These are phyloP conservation scores for Nothobranchius furzeri DNA, from an alignment of 2,113 vertebrate genomes.

Conservation along the genomic window DNA sequence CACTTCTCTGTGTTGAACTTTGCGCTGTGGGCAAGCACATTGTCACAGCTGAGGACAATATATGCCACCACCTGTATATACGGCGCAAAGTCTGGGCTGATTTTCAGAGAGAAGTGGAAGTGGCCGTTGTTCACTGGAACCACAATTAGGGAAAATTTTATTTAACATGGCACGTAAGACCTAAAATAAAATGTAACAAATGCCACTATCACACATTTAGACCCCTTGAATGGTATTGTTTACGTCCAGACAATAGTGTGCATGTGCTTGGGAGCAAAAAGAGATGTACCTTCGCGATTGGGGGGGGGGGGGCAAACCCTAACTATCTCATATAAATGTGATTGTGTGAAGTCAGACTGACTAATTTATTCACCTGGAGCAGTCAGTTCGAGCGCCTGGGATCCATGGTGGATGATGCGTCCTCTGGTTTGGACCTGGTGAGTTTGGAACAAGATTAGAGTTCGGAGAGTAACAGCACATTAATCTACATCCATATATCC, in stretches of 20 bases:
- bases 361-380: slow-evolving; percentile 19
- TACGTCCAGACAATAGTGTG: too few species aligned
- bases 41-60: slow-evolving; percentile 78
- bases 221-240: too few species aligned
- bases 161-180: background rate
- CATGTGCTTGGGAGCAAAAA: too few species aligned
- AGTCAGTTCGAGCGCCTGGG: slow-evolving; percentile 45
- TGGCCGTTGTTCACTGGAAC: slow-evolving; percentile 67
- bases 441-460: background rate
- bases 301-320: too few species aligned
- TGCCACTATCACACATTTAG: too few species aligned
- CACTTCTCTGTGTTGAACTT: slow-evolving; percentile 78
- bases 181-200: too few species aligned
- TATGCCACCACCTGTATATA: slow-evolving; percentile 76
- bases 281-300: too few species aligned
- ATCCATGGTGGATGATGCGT: slow-evolving; percentile 71
- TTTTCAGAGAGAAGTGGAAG: slow-evolving; percentile 71
- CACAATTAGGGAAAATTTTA: background rate
- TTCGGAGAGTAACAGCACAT: too few species aligned
- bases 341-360: background rate
- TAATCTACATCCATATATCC: too few species aligned
- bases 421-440: slow-evolving; percentile 79
- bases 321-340: background rate
- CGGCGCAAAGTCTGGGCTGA: slow-evolving; percentile 74
- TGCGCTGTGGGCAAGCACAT: slow-evolving; percentile 79